Conservation (phyloP, 2,888 invertebrate species). For the Plagodis pulveraria region DNA sequence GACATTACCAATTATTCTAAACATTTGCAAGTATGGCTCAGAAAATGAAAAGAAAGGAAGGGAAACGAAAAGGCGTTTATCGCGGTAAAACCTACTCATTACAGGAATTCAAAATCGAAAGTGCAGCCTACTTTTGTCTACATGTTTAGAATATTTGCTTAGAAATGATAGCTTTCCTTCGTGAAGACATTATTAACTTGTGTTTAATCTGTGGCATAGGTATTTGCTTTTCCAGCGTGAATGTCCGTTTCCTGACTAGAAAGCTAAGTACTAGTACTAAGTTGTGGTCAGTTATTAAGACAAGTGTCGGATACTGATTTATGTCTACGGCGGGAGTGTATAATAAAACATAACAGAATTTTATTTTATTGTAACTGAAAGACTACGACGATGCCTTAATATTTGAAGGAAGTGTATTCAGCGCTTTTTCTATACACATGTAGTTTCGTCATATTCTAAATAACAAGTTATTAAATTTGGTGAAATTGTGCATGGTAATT, state of each 20-base stretch:
- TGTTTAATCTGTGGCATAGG: conserved; percentile 9
- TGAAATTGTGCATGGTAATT: too few relatives aligned
- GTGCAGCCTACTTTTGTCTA: conserved; percentile 21
- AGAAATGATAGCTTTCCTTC: conserved; percentile 37
- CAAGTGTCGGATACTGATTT: not conserved
- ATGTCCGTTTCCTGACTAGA: conserved; percentile 35
- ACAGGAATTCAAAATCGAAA: conserved; percentile 17
- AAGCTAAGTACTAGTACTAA: conserved; percentile 18
- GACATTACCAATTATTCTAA: not conserved
- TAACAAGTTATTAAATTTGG: too few relatives aligned
- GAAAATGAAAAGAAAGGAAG: not conserved
- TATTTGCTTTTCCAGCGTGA: conserved; percentile 33
- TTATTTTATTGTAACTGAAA: not conserved
- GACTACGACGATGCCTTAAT: too few relatives aligned
- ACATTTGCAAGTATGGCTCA: not conserved
- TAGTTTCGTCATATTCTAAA: too few relatives aligned
- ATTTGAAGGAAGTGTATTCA: too few relatives aligned
- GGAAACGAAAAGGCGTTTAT: not conserved
- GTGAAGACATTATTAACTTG: not conserved
- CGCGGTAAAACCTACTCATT: not conserved
- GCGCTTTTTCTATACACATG: too few relatives aligned
- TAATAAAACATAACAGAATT: not conserved
- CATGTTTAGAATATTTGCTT: conserved; percentile 37
- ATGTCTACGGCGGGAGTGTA: not conserved
- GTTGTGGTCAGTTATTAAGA: conserved; percentile 6